These are phyloP conservation scores for Monoplex corrugatus DNA, from an alignment of 2,888 invertebrate species.

Conservation along the genomic window DNA sequence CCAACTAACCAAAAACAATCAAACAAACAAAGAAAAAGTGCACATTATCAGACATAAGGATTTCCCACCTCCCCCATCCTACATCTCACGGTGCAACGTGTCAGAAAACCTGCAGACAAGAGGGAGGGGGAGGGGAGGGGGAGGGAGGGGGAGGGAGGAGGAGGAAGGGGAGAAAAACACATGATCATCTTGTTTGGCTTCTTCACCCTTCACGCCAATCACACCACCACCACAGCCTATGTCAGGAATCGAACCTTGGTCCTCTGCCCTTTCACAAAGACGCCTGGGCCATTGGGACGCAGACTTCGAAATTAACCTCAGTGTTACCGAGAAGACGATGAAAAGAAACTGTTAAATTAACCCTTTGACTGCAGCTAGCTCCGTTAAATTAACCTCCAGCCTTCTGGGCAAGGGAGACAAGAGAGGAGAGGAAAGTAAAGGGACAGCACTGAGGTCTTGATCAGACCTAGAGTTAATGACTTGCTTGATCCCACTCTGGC, in stretches of 20 bases:
- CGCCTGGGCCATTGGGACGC: conserved; percentile 37
- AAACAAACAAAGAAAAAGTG: too few relatives aligned
- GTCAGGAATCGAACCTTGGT: conserved; percentile 46
- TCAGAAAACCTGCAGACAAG: too few relatives aligned
- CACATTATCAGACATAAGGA: too few relatives aligned
- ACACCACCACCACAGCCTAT: conserved; percentile 12
- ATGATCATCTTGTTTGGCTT: not conserved
- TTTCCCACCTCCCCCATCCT: too few relatives aligned
- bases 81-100: too few relatives aligned
- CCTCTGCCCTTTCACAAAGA: conserved; percentile 40
- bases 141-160: not conserved
- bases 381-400: conserved; percentile 51
- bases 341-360: conserved; percentile 60
- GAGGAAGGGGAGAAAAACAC: not conserved
- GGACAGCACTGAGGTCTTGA: conserved; percentile 3
- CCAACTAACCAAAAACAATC: too few relatives aligned
- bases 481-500: not conserved
- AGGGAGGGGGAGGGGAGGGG: not conserved
- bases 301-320: conserved; percentile 55
- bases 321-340: conserved; percentile 50
- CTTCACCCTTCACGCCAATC: conserved; percentile 5
- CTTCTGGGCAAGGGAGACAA: conserved; percentile 34
- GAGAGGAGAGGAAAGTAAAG: conserved; percentile 8
- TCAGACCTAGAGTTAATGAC: conserved; percentile 44
- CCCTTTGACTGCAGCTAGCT: conserved; percentile 45